Percentiles rank a stretch among this genome's conserved stretches.
These are phyloP conservation scores for Phacellophora camtschatica DNA, from an alignment of 30 jellyfish, hydroid and myxozoan species.

Conservation along the genomic window DNA sequence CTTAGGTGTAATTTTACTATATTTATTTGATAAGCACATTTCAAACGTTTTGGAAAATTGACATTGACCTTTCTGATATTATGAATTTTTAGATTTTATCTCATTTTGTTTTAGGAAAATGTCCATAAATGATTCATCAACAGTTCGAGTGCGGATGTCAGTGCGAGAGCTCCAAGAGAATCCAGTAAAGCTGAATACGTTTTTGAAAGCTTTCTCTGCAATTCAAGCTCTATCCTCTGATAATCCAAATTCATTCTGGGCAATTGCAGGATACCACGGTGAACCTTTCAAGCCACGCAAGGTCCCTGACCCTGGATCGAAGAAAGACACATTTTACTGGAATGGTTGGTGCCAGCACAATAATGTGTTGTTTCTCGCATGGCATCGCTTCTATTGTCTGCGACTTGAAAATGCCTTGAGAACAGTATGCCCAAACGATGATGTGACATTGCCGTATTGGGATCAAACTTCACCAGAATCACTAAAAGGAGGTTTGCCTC, in stretches of 20 bases:
- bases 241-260: constrained; percentile 29
- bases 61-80: no score
- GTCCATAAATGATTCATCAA: not conserved
- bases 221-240: constrained; percentile 1
- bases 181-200: not conserved
- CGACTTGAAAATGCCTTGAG: constrained; percentile 30
- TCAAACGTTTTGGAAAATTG: no score
- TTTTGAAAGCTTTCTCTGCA: constrained; percentile 19
- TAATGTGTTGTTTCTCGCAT: constrained; percentile 33
- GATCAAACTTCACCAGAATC: constrained; percentile 41
- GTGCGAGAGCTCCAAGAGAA: not conserved
- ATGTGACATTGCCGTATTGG: constrained; percentile 36
- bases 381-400: constrained; percentile 36
- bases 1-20: no score
- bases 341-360: constrained; percentile 48
- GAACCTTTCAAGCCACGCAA: constrained; percentile 17
- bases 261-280: constrained; percentile 52
- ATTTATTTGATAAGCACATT: no score
- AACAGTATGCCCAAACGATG: constrained; percentile 19
- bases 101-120: not conserved
- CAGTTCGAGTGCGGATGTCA: not conserved
- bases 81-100: no score
- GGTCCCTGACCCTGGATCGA: not conserved
- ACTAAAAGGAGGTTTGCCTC: constrained; percentile 17
- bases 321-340: no score